A percentile compares a stretch with the other conserved stretches of the same genome.
phyloP scores from a whole-genome alignment of 2,888 invertebrate genomes.

The Plagiodera versicolora region DNA sequence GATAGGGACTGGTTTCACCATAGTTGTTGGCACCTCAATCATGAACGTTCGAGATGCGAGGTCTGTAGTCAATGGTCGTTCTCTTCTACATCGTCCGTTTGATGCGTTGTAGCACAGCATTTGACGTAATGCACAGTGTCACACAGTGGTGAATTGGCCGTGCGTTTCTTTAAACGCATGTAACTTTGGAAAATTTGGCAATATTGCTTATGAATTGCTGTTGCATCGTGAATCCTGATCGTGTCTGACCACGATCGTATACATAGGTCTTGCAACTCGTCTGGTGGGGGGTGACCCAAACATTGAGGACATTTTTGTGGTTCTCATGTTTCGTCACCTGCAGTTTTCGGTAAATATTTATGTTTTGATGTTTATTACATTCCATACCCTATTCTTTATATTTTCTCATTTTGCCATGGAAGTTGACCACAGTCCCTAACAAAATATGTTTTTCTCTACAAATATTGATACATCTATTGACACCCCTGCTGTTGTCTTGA shows the following conservation, averaged over 20 bases:
- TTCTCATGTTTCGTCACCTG: too few relatives aligned
- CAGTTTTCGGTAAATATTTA: conserved; percentile 6
- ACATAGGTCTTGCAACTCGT: too few relatives aligned
- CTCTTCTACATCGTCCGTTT: conserved; percentile 10
- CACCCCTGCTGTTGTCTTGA: too few relatives aligned
- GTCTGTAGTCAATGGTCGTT: conserved; percentile 10
- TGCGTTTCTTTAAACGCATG: conserved; percentile 10
- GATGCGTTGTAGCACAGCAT: conserved; percentile 9
- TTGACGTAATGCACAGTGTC: conserved; percentile 11
- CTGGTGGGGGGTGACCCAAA: too few relatives aligned
- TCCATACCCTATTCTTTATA: conserved; percentile 8
- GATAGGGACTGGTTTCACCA: too few relatives aligned
- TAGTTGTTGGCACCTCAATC: too few relatives aligned
- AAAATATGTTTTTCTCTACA: conserved; percentile 10
- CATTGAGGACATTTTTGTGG: too few relatives aligned
- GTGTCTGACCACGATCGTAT: conserved; percentile 5
- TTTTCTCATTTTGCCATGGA: conserved; percentile 11
- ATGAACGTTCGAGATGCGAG: too few relatives aligned
- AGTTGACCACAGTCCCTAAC: conserved; percentile 10
- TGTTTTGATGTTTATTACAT: conserved; percentile 8
- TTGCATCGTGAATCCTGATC: conserved; percentile 7
- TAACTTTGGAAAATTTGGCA: conserved; percentile 9
- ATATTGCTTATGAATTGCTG: conserved; percentile 7
- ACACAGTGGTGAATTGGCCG: conserved; percentile 12
- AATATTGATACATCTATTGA: conserved; percentile 2